These are phyloP conservation scores for Wasmannia auropunctata DNA, from an alignment of 1,140 invertebrate genomes.

Conservation along the genomic window DNA sequence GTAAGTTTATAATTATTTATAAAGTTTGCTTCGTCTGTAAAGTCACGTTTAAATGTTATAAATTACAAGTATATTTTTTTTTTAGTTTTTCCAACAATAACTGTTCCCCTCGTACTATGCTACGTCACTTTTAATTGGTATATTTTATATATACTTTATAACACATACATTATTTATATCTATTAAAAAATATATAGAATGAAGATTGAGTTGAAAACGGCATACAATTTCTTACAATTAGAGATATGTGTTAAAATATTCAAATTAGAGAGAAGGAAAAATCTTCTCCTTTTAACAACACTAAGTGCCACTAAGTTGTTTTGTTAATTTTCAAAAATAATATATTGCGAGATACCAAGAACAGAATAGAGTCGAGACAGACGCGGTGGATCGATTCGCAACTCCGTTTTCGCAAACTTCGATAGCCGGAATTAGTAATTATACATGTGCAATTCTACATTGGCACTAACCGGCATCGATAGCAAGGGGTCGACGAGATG, in stretches of 20 bases:
- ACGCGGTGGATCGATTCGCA: background rate
- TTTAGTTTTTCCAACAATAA: background rate
- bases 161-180: background rate
- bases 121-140: background rate
- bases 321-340: background rate
- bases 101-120: background rate
- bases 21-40: background rate
- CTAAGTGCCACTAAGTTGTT: background rate
- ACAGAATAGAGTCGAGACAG: background rate
- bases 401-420: background rate
- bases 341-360: background rate
- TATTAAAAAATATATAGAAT: background rate
- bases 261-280: background rate
- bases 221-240: background rate
- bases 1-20: background rate
- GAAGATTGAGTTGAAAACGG: background rate
- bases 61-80: background rate
- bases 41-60: background rate
- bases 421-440: constrained; percentile 15
- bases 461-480: background rate
- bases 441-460: constrained; percentile 12
- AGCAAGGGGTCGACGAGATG: background rate
- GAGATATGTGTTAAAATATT: background rate
- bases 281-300: background rate
- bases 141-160: background rate